phyloP scores from a whole-genome alignment of 2,113 vertebrate genomes.

The Candoia aspera region DNA sequence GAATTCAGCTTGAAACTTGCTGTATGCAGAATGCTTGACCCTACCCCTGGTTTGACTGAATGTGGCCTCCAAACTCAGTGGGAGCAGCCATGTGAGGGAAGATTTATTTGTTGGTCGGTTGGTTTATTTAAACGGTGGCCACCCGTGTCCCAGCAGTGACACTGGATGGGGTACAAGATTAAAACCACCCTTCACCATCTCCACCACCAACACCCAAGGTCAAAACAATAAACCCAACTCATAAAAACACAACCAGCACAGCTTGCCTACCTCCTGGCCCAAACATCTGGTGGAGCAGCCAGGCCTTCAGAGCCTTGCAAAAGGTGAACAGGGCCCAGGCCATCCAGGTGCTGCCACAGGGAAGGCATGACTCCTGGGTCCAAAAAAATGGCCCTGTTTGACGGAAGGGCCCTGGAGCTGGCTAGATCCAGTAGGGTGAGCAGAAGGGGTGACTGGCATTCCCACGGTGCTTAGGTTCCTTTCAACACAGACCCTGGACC shows the following conservation, averaged over 20 bases:
- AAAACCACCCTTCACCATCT: neutral
- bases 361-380: neutral
- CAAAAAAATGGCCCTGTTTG: neutral
- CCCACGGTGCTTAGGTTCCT: neutral
- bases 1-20: neutral
- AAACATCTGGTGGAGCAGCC: too few species aligned
- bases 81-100: neutral
- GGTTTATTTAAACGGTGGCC: too few species aligned
- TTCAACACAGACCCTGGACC: neutral
- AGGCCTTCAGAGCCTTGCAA: neutral
- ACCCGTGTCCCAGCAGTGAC: neutral
- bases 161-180: neutral
- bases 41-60: neutral
- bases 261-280: neutral
- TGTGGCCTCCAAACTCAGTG: neutral
- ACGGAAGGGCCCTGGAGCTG: neutral
- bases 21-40: neutral
- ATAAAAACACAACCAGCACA: rapidly evolving
- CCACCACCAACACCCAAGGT: neutral
- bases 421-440: neutral
- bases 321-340: neutral
- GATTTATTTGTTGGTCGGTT: too few species aligned
- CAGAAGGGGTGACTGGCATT: neutral
- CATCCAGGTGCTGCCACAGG: neutral
- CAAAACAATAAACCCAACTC: neutral